phyloP scores from a whole-genome alignment of 2,888 invertebrate species.

The Tachina fera region DNA sequence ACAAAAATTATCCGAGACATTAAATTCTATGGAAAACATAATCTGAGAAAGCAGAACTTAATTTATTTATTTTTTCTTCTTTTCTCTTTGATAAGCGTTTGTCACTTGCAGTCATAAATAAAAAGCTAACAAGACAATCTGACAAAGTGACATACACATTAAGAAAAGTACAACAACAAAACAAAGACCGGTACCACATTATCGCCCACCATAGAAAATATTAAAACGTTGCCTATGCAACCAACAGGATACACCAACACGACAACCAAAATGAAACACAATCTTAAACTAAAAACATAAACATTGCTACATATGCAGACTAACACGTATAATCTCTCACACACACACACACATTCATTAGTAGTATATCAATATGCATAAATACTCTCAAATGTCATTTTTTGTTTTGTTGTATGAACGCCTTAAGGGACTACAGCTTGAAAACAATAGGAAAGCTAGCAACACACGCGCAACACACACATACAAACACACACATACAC shows the following conservation, averaged over 20 bases:
- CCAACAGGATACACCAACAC: constrained; percentile 37
- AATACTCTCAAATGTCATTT: constrained; percentile 53
- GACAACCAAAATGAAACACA: constrained; percentile 28
- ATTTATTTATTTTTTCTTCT: constrained; percentile 21
- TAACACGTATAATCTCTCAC: neutral
- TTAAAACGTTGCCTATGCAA: constrained; percentile 66
- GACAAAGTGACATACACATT: constrained; percentile 38
- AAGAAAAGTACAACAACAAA: constrained; percentile 5
- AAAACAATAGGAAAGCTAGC: constrained; percentile 29
- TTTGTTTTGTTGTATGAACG: constrained; percentile 24
- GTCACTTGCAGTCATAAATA: constrained; percentile 70
- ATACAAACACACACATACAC: neutral
- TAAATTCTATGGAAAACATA: constrained; percentile 24
- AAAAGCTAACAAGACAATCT: constrained; percentile 62
- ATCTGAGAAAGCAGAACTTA: constrained; percentile 41
- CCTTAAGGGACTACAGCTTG: constrained; percentile 61
- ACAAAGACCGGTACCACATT: constrained; percentile 15
- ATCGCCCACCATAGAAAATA: constrained; percentile 52
- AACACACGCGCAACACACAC: constrained; percentile 3
- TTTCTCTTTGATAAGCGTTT: constrained; percentile 64
- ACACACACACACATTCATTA: neutral
- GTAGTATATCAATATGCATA: constrained; percentile 14
- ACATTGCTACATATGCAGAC: constrained; percentile 12
- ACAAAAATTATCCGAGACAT: constrained; percentile 22
- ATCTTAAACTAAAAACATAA: constrained; percentile 17